Conservation (phyloP, 2,113 vertebrate genomes). For the Porphyrio hochstetteri region DNA sequence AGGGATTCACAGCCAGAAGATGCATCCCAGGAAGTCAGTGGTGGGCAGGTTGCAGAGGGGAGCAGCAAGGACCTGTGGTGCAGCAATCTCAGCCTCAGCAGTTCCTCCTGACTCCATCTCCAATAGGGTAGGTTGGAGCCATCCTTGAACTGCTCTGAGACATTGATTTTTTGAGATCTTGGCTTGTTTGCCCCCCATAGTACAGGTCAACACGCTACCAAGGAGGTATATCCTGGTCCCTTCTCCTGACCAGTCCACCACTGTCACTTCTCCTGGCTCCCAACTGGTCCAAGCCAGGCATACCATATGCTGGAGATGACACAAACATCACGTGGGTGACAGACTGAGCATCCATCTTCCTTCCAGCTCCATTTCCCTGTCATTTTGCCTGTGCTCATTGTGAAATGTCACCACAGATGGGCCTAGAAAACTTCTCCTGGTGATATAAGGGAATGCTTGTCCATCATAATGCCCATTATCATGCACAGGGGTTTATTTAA, state of each 20-base stretch:
- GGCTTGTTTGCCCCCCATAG: not conserved
- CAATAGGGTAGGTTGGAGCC: not conserved
- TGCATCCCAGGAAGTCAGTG: not conserved
- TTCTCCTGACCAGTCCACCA: not conserved
- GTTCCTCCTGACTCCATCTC: not conserved
- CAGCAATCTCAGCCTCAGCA: not conserved
- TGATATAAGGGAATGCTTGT: not conserved
- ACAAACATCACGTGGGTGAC: accelerated
- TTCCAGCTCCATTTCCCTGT: not conserved
- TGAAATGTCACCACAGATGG: not conserved
- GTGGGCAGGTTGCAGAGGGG: not conserved
- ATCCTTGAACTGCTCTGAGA: not conserved
- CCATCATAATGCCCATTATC: not conserved
- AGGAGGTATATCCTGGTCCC: not conserved
- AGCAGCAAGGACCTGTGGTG: not conserved
- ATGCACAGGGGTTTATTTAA: not conserved
- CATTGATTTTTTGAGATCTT: not conserved
- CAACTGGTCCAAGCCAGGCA: not conserved
- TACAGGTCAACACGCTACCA: accelerated
- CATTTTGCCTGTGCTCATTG: not conserved
- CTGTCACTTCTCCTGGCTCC: not conserved
- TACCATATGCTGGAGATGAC: not conserved
- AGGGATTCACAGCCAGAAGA: not conserved
- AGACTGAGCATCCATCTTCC: not conserved
- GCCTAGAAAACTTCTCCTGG: not conserved